phyloP scores from a whole-genome alignment of 2,113 vertebrate genomes.

The Tricholaema leucomelas region DNA sequence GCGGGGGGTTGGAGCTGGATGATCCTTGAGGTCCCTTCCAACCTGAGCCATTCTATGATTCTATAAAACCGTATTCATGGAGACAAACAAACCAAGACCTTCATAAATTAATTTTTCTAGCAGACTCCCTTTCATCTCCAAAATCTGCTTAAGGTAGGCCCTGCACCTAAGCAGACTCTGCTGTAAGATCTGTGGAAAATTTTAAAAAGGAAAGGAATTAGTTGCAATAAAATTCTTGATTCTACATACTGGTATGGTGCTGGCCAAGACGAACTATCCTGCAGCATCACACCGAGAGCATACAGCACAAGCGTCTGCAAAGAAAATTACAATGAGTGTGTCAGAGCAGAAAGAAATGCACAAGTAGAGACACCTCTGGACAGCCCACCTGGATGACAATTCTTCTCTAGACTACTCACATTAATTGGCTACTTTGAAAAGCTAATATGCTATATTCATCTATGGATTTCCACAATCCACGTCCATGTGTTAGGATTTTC shows the following conservation, averaged over 20 bases:
- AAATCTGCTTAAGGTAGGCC: neutral
- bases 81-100: neutral
- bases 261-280: slow-evolving; percentile 88
- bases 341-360: neutral
- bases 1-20: too few species aligned
- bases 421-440: neutral
- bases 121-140: neutral
- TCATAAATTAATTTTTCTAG: neutral
- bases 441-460: neutral
- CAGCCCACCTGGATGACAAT: neutral
- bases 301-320: slow-evolving; percentile 93
- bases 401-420: neutral
- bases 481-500: neutral
- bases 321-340: neutral
- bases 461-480: neutral
- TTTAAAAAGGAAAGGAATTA: neutral
- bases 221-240: neutral
- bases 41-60: too few species aligned
- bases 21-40: too few species aligned
- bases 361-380: neutral
- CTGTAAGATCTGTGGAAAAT: neutral
- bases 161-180: neutral
- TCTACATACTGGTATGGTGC: slow-evolving; percentile 85
- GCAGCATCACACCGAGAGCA: slow-evolving; percentile 91
- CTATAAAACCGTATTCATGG: neutral